A percentile compares a stretch with the other conserved stretches of the same genome.
phyloP scores from a whole-genome alignment of 2,113 vertebrate genomes.

The Brachirus orientalis region DNA sequence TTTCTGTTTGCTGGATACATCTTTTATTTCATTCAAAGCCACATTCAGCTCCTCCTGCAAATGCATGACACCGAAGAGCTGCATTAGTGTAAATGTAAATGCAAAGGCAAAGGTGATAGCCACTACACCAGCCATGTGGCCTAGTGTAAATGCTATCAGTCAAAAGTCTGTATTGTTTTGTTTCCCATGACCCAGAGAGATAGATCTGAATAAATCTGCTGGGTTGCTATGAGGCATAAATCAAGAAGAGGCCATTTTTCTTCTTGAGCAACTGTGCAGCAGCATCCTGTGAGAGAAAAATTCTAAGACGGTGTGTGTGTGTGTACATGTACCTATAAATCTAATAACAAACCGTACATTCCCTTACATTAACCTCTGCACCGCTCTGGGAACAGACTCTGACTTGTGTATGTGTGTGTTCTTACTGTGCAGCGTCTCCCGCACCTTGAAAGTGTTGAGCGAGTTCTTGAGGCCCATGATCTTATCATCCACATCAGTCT shows the following conservation, averaged over 20 bases:
- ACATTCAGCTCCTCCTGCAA: conserved; percentile 91
- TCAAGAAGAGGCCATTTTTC: too few species aligned
- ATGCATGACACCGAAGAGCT: not conserved
- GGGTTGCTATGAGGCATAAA: too few species aligned
- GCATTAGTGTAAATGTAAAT: not conserved
- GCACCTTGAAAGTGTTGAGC: conserved; percentile 93
- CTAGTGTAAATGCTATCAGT: too few species aligned
- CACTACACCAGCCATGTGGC: too few species aligned
- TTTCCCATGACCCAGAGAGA: too few species aligned
- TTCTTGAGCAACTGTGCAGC: not conserved
- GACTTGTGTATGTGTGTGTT: not conserved
- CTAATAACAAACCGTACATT: not conserved
- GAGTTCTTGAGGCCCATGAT: conserved; percentile 94
- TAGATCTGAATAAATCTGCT: too few species aligned
- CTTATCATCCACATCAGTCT: conserved; percentile 91
- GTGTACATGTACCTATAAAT: not conserved
- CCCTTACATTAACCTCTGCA: not conserved
- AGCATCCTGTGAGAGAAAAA: not conserved
- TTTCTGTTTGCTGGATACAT: conserved; percentile 89
- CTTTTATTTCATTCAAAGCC: conserved; percentile 89
- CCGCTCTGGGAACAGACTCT: conserved; percentile 14
- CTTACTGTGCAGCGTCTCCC: not conserved
- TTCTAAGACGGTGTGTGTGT: not conserved
- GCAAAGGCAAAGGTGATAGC: too few species aligned
- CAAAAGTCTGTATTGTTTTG: too few species aligned